These are phyloP conservation scores for Panthera tigris DNA, from an alignment of 2,113 vertebrate species.

Conservation along the genomic window DNA sequence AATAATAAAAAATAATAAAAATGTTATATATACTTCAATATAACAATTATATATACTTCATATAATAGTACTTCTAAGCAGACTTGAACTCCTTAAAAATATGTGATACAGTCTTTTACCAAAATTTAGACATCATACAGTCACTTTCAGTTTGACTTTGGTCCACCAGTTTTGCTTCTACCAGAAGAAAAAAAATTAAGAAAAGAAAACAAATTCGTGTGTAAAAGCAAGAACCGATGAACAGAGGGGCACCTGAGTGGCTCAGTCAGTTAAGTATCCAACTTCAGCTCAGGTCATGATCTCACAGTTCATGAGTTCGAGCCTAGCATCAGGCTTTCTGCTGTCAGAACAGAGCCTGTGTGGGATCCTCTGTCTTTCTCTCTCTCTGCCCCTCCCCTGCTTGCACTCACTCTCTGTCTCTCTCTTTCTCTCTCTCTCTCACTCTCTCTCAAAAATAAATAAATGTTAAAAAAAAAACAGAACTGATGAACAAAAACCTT, in stretches of 20 bases:
- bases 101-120: background rate
- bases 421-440: no score
- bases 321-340: no score
- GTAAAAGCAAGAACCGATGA: constrained; percentile 23
- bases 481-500: background rate
- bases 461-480: no score
- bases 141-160: background rate
- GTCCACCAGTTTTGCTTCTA: background rate
- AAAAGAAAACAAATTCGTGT: background rate
- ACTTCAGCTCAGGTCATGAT: no score
- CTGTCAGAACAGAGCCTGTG: no score
- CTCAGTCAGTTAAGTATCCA: no score
- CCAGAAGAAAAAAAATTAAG: background rate
- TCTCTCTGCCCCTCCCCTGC: no score
- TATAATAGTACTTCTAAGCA: background rate
- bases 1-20: no score
- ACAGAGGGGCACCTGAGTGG: background rate
- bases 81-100: background rate
- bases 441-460: no score
- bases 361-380: no score
- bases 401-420: no score
- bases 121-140: background rate
- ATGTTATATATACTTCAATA: background rate
- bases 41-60: background rate
- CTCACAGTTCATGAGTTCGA: no score